Conservation (phyloP, 2,797 vertebrate species). For the Sorex maritimensis region DNA sequence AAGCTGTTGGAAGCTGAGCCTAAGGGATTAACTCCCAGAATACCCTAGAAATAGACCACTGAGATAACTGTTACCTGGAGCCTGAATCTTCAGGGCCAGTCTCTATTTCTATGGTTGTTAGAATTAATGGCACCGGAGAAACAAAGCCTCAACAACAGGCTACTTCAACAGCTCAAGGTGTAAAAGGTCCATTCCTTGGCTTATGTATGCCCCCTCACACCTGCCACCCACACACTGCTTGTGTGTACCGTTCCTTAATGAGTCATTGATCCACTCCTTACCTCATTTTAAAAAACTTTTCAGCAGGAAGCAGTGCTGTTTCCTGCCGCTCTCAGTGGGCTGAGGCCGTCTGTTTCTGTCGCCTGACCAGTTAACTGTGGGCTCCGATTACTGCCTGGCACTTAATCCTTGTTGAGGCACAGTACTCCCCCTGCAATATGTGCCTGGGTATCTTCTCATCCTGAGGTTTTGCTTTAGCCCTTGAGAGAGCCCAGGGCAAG, state of each 20-base stretch:
- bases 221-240: neutral
- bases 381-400: neutral
- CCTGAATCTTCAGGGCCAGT: too few species aligned
- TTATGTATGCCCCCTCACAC: neutral
- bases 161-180: neutral
- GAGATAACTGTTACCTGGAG: neutral
- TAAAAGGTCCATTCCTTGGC: neutral
- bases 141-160: rapidly evolving
- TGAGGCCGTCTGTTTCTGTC: neutral
- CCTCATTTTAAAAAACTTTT: neutral
- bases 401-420: neutral
- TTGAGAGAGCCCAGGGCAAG: neutral
- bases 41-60: neutral
- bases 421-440: neutral
- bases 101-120: neutral
- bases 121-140: neutral
- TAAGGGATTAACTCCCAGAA: neutral
- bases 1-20: neutral
- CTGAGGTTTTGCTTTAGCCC: conserved; percentile 39
- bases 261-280: conserved; percentile 9
- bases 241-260: neutral
- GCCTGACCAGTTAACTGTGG: neutral
- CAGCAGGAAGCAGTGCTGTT: neutral
- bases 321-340: neutral
- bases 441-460: neutral